These are phyloP conservation scores for Gerosis bhagava DNA, from an alignment of 2,888 invertebrate genomes.

Conservation along the genomic window DNA sequence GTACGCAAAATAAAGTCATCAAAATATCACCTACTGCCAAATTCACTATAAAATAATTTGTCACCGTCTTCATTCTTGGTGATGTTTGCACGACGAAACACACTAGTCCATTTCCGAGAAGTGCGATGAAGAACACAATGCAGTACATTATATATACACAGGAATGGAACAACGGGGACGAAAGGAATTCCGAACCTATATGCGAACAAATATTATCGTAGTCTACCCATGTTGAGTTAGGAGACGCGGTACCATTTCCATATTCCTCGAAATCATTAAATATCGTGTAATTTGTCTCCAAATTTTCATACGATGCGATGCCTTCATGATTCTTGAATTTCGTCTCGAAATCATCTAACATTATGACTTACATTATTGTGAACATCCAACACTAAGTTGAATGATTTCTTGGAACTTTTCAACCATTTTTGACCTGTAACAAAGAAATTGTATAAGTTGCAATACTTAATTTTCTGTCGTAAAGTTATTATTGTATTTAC, in stretches of 20 bases:
- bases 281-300: conserved; percentile 34
- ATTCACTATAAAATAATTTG: conserved; percentile 95
- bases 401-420: too few species aligned
- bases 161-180: conserved; percentile 81
- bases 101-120: conserved; percentile 90
- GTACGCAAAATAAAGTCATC: conserved; percentile 95
- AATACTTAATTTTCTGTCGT: too few species aligned
- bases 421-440: too few species aligned
- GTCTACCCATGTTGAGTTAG: conserved; percentile 52
- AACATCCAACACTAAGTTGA: conserved; percentile 3
- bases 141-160: conserved; percentile 88
- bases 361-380: conserved; percentile 42
- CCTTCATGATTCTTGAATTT: conserved; percentile 43
- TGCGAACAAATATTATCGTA: conserved; percentile 48
- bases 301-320: conserved; percentile 37
- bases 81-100: conserved; percentile 93
- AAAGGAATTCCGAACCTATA: conserved; percentile 48
- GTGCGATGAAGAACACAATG: conserved; percentile 86
- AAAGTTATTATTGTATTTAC: too few species aligned
- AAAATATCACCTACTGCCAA: conserved; percentile 94
- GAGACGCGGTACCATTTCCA: conserved; percentile 36
- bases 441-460: too few species aligned
- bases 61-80: conserved; percentile 94
- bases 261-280: conserved; percentile 34
- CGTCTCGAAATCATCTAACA: conserved; percentile 49